phyloP scores from a whole-genome alignment of 1,140 invertebrate genomes.

The Trichomalopsis sarcophagae region DNA sequence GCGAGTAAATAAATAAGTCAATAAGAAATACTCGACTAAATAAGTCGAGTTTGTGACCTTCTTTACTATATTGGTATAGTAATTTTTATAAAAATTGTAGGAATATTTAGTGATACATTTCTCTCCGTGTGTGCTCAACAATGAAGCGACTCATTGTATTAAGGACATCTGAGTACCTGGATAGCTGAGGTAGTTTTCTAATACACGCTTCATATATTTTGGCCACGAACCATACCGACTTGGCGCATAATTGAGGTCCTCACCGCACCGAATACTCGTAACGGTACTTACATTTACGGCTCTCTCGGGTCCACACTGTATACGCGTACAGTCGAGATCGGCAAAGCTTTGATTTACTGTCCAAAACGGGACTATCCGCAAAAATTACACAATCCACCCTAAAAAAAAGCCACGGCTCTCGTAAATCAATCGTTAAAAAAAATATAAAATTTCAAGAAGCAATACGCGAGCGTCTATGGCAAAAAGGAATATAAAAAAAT shows the following conservation, averaged over 20 bases:
- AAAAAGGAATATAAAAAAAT: not conserved
- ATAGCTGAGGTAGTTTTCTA: not conserved
- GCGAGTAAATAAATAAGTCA: no score
- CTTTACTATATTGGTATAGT: no score
- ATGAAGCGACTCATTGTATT: not conserved
- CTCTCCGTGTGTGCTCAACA: not conserved
- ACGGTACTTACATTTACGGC: not conserved
- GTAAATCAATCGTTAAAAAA: no score
- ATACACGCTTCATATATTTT: not conserved
- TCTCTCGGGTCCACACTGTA: not conserved
- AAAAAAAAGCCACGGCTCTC: no score
- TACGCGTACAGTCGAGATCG: not conserved
- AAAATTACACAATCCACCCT: no score
- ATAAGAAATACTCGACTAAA: no score
- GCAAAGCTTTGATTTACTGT: not conserved
- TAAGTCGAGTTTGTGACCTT: no score
- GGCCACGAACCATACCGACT: not conserved
- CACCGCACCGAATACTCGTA: not conserved
- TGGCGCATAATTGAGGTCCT: constrained; percentile 13
- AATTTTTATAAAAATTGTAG: no score
- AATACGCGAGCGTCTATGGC: no score
- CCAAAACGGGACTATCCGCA: not conserved
- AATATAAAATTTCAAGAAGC: no score
- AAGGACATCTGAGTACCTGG: not conserved
- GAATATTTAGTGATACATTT: no score